Evolutionary conservation across 2,113 vertebrate genomes (phyloP).

Genomic region (Cercopithecus mona): DNA sequence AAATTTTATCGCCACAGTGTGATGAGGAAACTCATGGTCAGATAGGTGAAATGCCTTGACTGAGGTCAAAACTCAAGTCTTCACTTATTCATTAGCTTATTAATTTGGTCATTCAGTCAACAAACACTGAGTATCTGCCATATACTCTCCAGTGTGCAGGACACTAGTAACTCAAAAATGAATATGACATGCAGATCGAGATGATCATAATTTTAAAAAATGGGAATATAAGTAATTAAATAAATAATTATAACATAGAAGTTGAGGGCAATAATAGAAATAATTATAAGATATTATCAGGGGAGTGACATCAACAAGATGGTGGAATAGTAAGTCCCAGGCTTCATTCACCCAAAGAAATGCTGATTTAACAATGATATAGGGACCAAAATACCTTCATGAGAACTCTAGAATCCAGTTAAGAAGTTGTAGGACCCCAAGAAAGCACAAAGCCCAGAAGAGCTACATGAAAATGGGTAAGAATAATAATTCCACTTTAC

Average conservation of each 20-base stretch:
- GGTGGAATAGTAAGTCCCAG: neutral
- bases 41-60: neutral
- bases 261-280: neutral
- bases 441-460: neutral
- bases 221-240: neutral
- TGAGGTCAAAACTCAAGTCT: neutral
- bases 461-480: too few species aligned
- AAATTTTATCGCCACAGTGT: neutral
- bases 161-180: neutral
- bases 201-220: neutral
- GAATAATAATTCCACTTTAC: neutral
- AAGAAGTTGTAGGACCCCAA: neutral
- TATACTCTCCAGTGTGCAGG: neutral
- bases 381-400: neutral
- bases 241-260: neutral
- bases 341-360: neutral
- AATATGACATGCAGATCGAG: neutral
- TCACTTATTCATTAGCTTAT: neutral
- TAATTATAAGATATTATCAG: neutral
- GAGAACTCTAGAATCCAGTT: neutral
- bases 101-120: neutral
- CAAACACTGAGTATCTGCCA: neutral
- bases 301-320: neutral
- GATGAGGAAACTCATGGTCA: neutral
- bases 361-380: neutral